Evolutionary conservation across 1,140 invertebrate genomes (phyloP), one percentile per base, ranked within the genome.

Genomic region (Pteromalus puparum): DNA sequence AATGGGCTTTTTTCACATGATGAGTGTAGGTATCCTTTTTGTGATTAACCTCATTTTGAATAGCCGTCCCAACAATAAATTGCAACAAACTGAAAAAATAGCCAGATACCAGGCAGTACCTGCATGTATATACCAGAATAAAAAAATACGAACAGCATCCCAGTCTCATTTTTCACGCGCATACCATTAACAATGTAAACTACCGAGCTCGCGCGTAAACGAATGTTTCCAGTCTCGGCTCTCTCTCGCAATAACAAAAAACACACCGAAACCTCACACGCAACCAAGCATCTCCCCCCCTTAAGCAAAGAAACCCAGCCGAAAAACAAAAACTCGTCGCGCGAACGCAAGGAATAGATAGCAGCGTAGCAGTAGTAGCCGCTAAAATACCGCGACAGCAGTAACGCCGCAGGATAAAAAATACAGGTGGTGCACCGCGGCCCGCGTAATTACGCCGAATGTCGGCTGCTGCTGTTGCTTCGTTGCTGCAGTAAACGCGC

Each of bases 111-210:
- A n/a, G n/a, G n/a, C n/a, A n/a, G n/a, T n/a, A n/a, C n/a, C n/a
- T n/a, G n/a, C 42, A 13, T 1, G 1, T 10, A 9, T 13, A 46
- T 13, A 46, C 46, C 46, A 15, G 10, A 48, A 48, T 48, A 18
- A 48, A 18, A 18, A 48, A 48, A 48, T n/a, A n/a, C 53, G 53
- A 21, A n/a, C 6, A 61, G 4, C 53, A 61, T 61, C 18, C 53
- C 53, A 21, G 53, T 38, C 4, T 2, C 61, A 79, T 42, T 38
- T 77, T 79, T 79, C 61, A 68, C 61, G 61, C 38, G 34, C 38
- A 79, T 68, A 79, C 77, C 77, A 79, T 79, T 79, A 79, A 68
- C 77, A 68, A 67, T 67, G 61, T 79, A 79, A 79, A 79, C 68
- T 68, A 79, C 61, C 61, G 28, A 24, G 34, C 26, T 6, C 72